Base-by-base conservation (phyloP, 1,140 invertebrate genomes). In the Anadara kagoshimensis region DNA sequence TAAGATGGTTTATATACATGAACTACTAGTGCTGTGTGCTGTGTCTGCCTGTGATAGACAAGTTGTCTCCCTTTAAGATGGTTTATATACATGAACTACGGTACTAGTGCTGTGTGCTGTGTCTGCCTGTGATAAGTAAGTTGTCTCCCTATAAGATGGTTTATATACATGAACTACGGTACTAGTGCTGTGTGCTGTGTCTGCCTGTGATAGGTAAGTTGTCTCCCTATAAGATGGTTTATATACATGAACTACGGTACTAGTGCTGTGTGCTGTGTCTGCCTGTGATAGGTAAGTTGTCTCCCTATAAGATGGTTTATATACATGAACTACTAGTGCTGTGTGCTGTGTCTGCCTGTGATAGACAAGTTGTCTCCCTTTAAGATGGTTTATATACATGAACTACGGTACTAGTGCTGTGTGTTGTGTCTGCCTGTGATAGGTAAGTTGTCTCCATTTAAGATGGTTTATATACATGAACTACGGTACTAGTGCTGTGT, bases 101-200 rank as follows among this genome's bases (percentile, higher is more conserved):
- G n/a, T 87, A 41, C 65, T 87, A 24, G 82, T 80, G 22, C 58
- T 86, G 26, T 86, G 84, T 77, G 76, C 80, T 1, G 71, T 85
- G 11, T 87, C 86, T 36, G 73, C 75, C 12, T 83, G 82, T 79
- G 86, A 87, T 66, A 86, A 83, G 86, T 87, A 73, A 79, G 78
- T 75, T 14, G 26, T 44, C 26, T 26, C 29, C 29, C 29, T 36
- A 3, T n/a, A n/a, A n/a, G n/a, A n/a, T n/a, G n/a, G n/a, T n/a
- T n/a, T n/a, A n/a, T n/a, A n/a, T n/a, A n/a, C n/a, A n/a, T n/a
- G n/a, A n/a, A n/a, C n/a, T n/a, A n/a, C n/a, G n/a, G n/a, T 87
- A 41, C 65, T 87, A 24, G 82, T 80, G 22, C 58, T 86, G 26
- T 86, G 84, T 77, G 76, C 80, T 1, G 71, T 85, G 11, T 87